These are phyloP conservation scores for Xiphorhynchus erythropygius DNA, from an alignment of 2,797 vertebrate species.

Conservation along the genomic window DNA sequence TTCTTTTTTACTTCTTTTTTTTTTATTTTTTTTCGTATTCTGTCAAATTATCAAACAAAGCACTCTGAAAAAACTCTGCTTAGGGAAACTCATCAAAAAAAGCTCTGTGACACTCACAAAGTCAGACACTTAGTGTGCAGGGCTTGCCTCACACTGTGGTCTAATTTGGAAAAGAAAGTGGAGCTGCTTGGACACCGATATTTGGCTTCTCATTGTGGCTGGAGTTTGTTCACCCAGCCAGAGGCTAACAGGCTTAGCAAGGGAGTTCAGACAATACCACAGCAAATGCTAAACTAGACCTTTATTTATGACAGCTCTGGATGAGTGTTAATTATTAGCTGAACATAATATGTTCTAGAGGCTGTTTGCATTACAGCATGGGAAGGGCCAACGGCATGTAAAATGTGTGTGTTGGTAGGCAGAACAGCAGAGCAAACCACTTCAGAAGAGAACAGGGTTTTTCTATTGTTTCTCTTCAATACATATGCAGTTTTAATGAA, in stretches of 20 bases:
- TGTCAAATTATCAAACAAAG: slow-evolving; percentile 2
- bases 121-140: neutral
- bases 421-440: slow-evolving; percentile 8
- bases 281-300: neutral
- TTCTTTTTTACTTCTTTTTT: too few relatives aligned
- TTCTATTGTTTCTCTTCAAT: neutral
- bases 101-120: neutral
- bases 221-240: neutral
- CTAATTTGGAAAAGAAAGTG: neutral
- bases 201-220: neutral
- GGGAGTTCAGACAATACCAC: neutral
- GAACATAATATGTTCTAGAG: neutral
- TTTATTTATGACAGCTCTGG: slow-evolving; percentile 36
- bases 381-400: slow-evolving; percentile 20
- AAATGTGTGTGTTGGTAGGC: neutral
- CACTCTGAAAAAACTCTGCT: neutral
- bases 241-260: neutral
- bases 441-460: neutral
- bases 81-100: neutral
- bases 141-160: neutral
- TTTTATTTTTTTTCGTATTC: neutral
- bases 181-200: neutral
- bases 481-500: neutral
- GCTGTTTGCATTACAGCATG: slow-evolving; percentile 25
- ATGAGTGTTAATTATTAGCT: slow-evolving; percentile 63